phyloP scores from a whole-genome alignment of 1,140 invertebrate genomes.

The Paracyclopina nana region DNA sequence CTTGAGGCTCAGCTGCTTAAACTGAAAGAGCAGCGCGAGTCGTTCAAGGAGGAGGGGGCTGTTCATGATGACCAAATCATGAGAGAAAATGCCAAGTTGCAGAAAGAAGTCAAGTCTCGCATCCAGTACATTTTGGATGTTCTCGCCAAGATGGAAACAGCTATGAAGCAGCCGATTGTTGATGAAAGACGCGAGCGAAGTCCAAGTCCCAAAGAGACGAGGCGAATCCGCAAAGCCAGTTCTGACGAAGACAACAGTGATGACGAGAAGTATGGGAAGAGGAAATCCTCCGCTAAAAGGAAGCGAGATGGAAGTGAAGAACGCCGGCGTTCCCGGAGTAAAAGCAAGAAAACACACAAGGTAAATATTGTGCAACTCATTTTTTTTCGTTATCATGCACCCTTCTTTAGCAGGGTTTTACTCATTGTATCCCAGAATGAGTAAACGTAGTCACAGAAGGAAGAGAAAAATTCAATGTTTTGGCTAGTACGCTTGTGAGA shows the following conservation, averaged over 20 bases:
- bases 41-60: slow-evolving; percentile 2
- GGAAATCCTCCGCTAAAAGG: too few relatives aligned
- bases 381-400: too few relatives aligned
- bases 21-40: slow-evolving; percentile 8
- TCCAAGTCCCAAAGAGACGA: slow-evolving; percentile 1
- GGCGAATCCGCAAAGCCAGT: background rate
- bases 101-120: slow-evolving; percentile 3
- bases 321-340: too few relatives aligned
- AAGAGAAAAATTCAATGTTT: too few relatives aligned
- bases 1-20: slow-evolving; percentile 11
- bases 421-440: too few relatives aligned
- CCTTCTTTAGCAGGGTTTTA: too few relatives aligned
- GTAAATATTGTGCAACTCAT: too few relatives aligned
- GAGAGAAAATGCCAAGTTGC: slow-evolving; percentile 3
- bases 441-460: too few relatives aligned
- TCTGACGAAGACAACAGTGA: background rate
- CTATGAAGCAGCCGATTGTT: background rate
- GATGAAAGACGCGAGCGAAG: background rate
- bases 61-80: slow-evolving; percentile 9
- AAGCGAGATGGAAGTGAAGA: too few relatives aligned
- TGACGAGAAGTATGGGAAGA: background rate
- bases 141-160: background rate
- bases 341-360: too few relatives aligned
- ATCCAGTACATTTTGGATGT: background rate
- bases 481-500: too few relatives aligned